These are phyloP conservation scores for Tricholaema leucomelas DNA, from an alignment of 2,113 vertebrate genomes.

Conservation along the genomic window DNA sequence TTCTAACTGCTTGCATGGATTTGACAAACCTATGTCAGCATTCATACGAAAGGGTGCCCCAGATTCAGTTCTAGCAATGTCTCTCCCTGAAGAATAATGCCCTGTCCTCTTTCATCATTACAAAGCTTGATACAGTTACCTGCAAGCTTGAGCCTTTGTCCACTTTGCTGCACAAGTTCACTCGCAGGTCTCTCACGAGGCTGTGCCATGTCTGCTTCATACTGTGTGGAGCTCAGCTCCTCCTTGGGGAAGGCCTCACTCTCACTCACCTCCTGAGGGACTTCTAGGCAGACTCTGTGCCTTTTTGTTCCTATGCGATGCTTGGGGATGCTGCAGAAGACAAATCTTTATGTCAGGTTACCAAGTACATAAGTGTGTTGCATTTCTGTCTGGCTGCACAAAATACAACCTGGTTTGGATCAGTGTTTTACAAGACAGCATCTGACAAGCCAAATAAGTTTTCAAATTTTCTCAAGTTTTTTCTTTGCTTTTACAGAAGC, in stretches of 20 bases:
- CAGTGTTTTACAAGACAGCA: background rate
- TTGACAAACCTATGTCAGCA: background rate
- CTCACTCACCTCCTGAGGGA: slow-evolving; percentile 88
- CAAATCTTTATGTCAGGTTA: background rate
- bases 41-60: background rate
- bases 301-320: slow-evolving; percentile 96
- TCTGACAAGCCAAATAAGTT: background rate
- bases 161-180: slow-evolving; percentile 63
- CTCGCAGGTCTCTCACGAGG: slow-evolving; percentile 12
- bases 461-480: background rate
- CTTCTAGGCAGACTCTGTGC: slow-evolving; percentile 92
- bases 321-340: slow-evolving; percentile 76
- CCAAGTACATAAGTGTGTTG: background rate
- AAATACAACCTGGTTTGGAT: background rate
- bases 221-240: slow-evolving; percentile 72
- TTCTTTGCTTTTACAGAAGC: background rate
- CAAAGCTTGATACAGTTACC: slow-evolving; percentile 57
- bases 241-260: slow-evolving; percentile 83
- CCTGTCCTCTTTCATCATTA: background rate
- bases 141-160: slow-evolving; percentile 62
- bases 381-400: background rate
- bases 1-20: background rate
- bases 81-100: background rate
- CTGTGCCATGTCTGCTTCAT: slow-evolving; percentile 42
- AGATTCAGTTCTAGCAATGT: background rate